Evolutionary conservation across 92 coral and sea anemone species (phyloP).

Genomic region (Phenganax stokvisi): DNA sequence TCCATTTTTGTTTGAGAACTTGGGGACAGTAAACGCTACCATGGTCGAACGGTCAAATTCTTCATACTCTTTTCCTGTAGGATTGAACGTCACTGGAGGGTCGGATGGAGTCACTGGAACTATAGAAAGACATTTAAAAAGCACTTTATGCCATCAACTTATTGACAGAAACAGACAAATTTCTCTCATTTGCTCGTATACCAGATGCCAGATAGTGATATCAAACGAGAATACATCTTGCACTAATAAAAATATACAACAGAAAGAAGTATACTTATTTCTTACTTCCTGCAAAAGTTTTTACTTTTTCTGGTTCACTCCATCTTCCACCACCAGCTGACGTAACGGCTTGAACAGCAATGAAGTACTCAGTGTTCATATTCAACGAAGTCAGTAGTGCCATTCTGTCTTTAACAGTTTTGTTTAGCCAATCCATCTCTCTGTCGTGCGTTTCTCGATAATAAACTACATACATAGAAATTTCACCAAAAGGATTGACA

Average conservation of each 20-base stretch:
- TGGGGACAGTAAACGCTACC: background rate
- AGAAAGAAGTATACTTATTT: too few species aligned
- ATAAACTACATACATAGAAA: background rate
- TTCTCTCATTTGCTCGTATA: too few species aligned
- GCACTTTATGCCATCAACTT: background rate
- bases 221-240: background rate
- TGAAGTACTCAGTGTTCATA: background rate
- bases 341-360: background rate
- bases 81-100: background rate
- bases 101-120: background rate
- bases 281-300: background rate
- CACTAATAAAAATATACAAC: background rate
- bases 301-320: background rate
- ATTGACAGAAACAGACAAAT: too few species aligned
- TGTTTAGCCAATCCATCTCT: background rate
- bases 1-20: background rate
- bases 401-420: background rate
- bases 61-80: background rate
- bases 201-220: too few species aligned
- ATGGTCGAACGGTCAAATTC: background rate
- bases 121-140: background rate
- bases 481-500: background rate
- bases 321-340: slow-evolving; percentile 3
- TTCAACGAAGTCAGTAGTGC: background rate
- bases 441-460: background rate